phyloP scores from a whole-genome alignment of 30 jellyfish, hydroid and myxozoan species.

The Aurelia coerulea region DNA sequence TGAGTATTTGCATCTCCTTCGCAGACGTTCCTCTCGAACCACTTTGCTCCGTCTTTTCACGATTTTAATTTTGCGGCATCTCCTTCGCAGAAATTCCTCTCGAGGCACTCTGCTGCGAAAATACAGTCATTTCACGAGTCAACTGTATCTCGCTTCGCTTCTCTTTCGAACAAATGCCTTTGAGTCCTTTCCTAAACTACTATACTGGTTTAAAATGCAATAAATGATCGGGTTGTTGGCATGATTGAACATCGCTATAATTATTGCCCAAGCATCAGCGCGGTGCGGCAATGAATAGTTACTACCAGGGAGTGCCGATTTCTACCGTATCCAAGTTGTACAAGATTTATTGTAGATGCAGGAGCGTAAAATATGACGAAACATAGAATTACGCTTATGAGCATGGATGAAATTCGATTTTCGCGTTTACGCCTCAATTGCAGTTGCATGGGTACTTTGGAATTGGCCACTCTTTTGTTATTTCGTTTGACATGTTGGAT shows the following conservation, averaged over 20 bases:
- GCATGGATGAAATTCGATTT: slow-evolving; percentile 42
- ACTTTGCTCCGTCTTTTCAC: too few relatives aligned
- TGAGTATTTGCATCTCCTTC: too few relatives aligned
- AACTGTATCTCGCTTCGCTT: slow-evolving; percentile 24
- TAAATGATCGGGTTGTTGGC: slow-evolving; percentile 67
- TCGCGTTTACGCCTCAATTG: slow-evolving; percentile 34
- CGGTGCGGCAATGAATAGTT: slow-evolving; percentile 32
- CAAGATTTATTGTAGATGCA: slow-evolving; percentile 31
- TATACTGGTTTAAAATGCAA: slow-evolving; percentile 53
- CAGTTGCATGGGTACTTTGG: slow-evolving; percentile 4
- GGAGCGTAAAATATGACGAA: slow-evolving; percentile 56
- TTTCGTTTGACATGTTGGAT: slow-evolving; percentile 35
- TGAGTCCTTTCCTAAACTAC: slow-evolving; percentile 52
- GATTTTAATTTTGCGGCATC: too few relatives aligned
- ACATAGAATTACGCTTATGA: slow-evolving; percentile 45
- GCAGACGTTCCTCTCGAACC: too few relatives aligned
- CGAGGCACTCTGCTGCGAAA: too few relatives aligned
- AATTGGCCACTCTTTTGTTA: slow-evolving; percentile 31
- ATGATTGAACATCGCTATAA: slow-evolving; percentile 71
- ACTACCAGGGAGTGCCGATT: not conserved
- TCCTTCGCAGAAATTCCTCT: too few relatives aligned
- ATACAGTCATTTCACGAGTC: not conserved
- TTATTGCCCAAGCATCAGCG: slow-evolving; percentile 56
- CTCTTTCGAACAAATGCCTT: slow-evolving; percentile 26
- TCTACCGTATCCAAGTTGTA: slow-evolving; percentile 53